Base-by-base conservation (phyloP, 2,888 invertebrate species). In the Dysmachus trigonus region DNA sequence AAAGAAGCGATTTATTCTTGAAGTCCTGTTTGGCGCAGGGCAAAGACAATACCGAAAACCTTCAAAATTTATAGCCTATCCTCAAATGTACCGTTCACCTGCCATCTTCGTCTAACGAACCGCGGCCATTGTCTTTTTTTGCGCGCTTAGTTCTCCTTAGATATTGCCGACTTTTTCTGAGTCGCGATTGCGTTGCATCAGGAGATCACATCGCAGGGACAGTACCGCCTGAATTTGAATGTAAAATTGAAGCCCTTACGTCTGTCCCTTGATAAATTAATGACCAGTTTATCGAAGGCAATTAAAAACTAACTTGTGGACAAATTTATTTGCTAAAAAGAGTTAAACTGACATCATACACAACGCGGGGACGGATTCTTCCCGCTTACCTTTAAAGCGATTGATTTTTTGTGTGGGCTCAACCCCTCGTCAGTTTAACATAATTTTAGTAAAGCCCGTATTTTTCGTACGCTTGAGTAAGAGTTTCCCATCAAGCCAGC, bases 71-170 rank as follows among this genome's bases (percentile, higher is more conserved):
- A 87, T 87, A 33, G 86, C 85, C 86, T 72, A 77, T 87, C 85
- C 81, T 30, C 77, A 86, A 87, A 87, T 86, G 85, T 87, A 85
- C 87, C 87, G 87, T 87, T 87, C 86, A 87, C 51, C 86, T 87
- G 87, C 86, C 86, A 86, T 87, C 81, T 72, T 87, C 84, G 84
- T 86, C 87, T 85, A 85, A 86, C 73, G 72, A 72, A 27, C 38
- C 71, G 41, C 38, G 62, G 31, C 71, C 72, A 72, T 83, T 83
- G 72, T 83, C 72, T 62, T 83, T 83, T 72, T 82, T 82, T n/a
- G n/a, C n/a, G 62, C 62, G 62, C 62, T 62, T 18, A 22, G 35
- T 31, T 41, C 51, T 22, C 62, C 35, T 82, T 82, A 62, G 62
- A 62, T 82, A 33, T 82, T 5, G 62, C 81, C 81, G 81, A 82